Evolutionary conservation across 2,797 vertebrate genomes (phyloP).

Genomic region (Brachyrhaphis roseni): DNA sequence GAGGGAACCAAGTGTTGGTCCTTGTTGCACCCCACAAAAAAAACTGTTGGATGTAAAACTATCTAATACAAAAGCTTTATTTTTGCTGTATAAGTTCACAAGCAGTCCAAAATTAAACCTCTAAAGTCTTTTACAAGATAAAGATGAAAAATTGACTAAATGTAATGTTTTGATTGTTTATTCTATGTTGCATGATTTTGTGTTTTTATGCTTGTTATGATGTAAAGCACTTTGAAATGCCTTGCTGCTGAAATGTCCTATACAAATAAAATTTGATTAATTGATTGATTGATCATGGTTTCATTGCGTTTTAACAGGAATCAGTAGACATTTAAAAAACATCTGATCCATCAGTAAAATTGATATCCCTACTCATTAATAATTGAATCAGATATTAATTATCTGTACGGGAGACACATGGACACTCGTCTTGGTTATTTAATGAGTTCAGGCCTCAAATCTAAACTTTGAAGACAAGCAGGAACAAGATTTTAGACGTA

Average conservation of each 20-base stretch:
- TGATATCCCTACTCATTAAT: neutral
- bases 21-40: conserved; percentile 49
- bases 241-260: too few species aligned
- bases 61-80: neutral
- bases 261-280: too few species aligned
- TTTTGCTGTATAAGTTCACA: neutral
- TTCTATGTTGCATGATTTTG: too few species aligned
- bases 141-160: too few species aligned
- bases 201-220: too few species aligned
- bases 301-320: neutral
- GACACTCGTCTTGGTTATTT: conserved; percentile 16
- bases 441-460: conserved; percentile 9
- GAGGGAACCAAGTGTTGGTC: neutral
- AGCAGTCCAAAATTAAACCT: neutral
- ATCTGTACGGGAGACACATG: neutral
- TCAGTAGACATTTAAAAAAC: neutral
- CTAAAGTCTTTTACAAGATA: neutral
- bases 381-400: conserved; percentile 16
- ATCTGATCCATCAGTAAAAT: neutral
- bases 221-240: too few species aligned
- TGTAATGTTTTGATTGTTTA: too few species aligned
- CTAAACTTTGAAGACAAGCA: conserved; percentile 23
- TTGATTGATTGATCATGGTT: neutral
- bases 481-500: conserved; percentile 1
- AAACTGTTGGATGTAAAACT: neutral